These are phyloP conservation scores for Luscinia megarhynchos DNA, from an alignment of 2,797 vertebrate genomes.

Conservation along the genomic window DNA sequence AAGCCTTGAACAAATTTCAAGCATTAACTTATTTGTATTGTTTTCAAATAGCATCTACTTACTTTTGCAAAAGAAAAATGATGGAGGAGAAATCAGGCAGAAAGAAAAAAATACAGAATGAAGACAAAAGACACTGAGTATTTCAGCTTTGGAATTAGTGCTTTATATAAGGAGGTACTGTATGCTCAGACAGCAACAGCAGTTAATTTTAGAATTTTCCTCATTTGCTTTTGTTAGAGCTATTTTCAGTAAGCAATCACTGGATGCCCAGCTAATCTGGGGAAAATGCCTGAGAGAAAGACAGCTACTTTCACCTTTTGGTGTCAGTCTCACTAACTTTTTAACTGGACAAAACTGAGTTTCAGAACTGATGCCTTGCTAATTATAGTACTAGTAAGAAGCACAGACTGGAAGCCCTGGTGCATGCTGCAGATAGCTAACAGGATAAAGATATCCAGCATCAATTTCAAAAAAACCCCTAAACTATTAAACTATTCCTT, in stretches of 20 bases:
- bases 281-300: background rate
- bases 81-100: background rate
- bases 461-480: background rate
- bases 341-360: background rate
- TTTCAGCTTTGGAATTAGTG: background rate
- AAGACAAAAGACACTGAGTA: background rate
- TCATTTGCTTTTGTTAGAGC: background rate
- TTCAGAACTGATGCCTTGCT: background rate
- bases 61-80: background rate
- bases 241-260: background rate
- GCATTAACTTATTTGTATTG: background rate
- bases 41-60: background rate
- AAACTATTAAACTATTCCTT: background rate
- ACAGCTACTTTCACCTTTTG: background rate
- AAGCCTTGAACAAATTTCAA: conserved; percentile 11
- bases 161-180: background rate
- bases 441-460: background rate
- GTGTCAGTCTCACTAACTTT: background rate
- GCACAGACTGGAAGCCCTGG: background rate
- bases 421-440: background rate
- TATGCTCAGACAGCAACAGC: background rate
- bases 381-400: background rate
- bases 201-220: background rate
- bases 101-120: background rate
- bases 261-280: background rate